These are phyloP conservation scores for Callyntrura guangdongensis DNA, from an alignment of 2,888 invertebrate genomes.

Conservation along the genomic window DNA sequence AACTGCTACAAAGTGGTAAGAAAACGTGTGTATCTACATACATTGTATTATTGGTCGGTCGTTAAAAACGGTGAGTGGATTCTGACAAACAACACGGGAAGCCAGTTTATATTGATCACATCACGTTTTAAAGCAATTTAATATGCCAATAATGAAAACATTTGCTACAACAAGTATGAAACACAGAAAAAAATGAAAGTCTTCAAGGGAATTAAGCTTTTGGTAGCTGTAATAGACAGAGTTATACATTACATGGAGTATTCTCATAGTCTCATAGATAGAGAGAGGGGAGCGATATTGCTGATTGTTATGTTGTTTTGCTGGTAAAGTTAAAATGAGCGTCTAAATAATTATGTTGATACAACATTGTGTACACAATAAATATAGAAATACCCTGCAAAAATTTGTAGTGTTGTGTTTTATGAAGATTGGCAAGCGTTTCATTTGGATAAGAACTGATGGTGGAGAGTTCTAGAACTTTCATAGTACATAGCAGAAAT, in stretches of 20 bases:
- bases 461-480: too few relatives aligned
- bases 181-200: slow-evolving; percentile 27
- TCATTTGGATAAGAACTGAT: too few relatives aligned
- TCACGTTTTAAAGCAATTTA: slow-evolving; percentile 54
- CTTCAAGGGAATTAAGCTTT: slow-evolving; percentile 34
- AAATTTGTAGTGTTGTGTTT: too few relatives aligned
- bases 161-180: background rate
- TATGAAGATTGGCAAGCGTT: too few relatives aligned
- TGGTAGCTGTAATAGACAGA: background rate
- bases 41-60: background rate
- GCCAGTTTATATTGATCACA: slow-evolving; percentile 38
- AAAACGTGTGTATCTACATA: background rate
- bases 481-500: too few relatives aligned
- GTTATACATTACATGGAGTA: background rate
- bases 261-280: too few relatives aligned
- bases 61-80: slow-evolving; percentile 8
- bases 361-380: too few relatives aligned
- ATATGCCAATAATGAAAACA: slow-evolving; percentile 23
- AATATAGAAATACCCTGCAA: too few relatives aligned
- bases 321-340: too few relatives aligned
- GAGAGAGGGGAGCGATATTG: too few relatives aligned
- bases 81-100: slow-evolving; percentile 47
- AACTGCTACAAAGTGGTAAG: background rate
- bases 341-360: too few relatives aligned
- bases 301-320: too few relatives aligned